Evolutionary conservation across 2,888 invertebrate species (phyloP), one percentile per base, ranked within the genome.

Genomic region (Thelaira solivaga): DNA sequence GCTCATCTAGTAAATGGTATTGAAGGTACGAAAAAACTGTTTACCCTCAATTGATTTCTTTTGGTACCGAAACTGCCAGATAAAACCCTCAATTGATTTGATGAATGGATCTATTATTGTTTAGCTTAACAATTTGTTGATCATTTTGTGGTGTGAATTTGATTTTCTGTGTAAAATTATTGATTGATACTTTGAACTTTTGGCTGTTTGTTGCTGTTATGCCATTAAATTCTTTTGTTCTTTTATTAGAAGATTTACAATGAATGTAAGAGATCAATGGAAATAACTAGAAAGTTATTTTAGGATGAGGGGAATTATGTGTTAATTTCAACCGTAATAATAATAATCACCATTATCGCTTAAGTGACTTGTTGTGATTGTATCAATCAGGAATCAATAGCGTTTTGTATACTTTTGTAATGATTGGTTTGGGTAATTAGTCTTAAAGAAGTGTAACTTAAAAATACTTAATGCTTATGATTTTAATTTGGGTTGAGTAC

Each of bases 81-180:
- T 59, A 41, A 31, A 55, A 57, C 55, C 65, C 64, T 43, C 49
- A 61, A 67, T 74, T 67, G 45, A 64, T 64, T 24, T 31, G 29
- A 45, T 45, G 39, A 67, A 68, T 62, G 51, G 62, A 77, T 73
- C 64, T 69, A 41, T 76, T 69, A 22, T 51, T 49, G 26, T 26
- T 26, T 13, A 53, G 18, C 39, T 49, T 26, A 13, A 65, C 68
- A 69, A 68, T 65, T 68, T 68, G 73, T 77, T 73, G 77, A 77
- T 77, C 77, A 77, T 73, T 71, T 77, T 71, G 74, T 61, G 78
- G 78, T 71, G 16, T 11, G 22, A 6, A 53, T 34, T 31, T 34
- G 20, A 22, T 26, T 22, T 7, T 22, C 29, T 29, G 39, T 53
- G 31, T n/a, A 26, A 45, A 20, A 20, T n/a, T 65, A 55, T 65